Evolutionary conservation across 2,888 invertebrate species (phyloP), one percentile per base, ranked within the genome.

Genomic region (Prostheceraeus crozeri): DNA sequence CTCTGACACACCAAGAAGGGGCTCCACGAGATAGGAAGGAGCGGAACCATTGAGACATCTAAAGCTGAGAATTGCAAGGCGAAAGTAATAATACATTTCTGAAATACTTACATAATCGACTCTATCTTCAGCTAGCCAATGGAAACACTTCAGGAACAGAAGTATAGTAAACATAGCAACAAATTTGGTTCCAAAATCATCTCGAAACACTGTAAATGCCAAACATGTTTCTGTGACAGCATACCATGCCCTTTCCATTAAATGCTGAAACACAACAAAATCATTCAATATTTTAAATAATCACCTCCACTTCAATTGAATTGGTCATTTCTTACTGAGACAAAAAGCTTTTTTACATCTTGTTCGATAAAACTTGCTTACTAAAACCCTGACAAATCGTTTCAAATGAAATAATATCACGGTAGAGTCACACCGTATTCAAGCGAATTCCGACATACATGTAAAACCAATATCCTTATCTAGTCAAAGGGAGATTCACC

Each of bases 161-260:
- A 99, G 80, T 46, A 98, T 82, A 1, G 94, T 94, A 75, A 99
- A 99, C 60, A 96, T 80, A 27, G 93, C 93, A 68, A 99, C 90
- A 81, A 99, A 99, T 74, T 89, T 87, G 4, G 78, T 74, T 80
- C 89, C 93, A 76, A 99, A 94, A 74, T 99, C 98, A 80, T 99
- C 98, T 72, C 94, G 82, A 78, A 96, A 96, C 8, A 96, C 91
- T 36, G 96, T 98, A 76, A 98, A 98, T 8, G 98, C 98, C 70
- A 99, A 80, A 78, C 98, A 98, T 19, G 98, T 98, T 80, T 99
- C 98, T n/a, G 96, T 94, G 62, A 99, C 85, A 4, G 98, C 96
- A 80, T 98, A 98, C 96, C 98, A 94, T 48, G 36, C 56, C 27
- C 62, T 16, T 16, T 64, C 57, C n/a, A 64, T 23, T 16, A 54